Evolutionary conservation across 2,888 invertebrate genomes (phyloP).

Genomic region (Ectemnius cavifrons): DNA sequence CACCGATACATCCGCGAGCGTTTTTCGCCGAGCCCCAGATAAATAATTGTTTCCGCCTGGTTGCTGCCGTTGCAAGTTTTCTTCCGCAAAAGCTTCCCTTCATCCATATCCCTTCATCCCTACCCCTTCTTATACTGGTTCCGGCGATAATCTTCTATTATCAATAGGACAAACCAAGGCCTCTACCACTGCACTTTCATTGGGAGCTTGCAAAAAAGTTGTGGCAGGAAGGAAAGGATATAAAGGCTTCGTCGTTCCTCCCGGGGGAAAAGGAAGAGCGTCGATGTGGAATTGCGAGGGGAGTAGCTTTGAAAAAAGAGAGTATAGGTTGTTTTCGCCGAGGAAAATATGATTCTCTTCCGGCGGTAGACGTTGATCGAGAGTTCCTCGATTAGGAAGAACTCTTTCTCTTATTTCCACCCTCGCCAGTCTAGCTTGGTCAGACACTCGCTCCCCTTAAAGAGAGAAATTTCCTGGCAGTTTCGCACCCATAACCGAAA

Average conservation of each 20-base stretch:
- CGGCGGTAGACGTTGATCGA: conserved; percentile 69
- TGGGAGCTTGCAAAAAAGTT: conserved; percentile 41
- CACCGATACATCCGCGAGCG: conserved; percentile 26
- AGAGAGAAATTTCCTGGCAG: conserved; percentile 43
- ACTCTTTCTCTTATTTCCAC: conserved; percentile 33
- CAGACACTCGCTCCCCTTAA: conserved; percentile 9
- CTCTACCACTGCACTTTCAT: conserved; percentile 54
- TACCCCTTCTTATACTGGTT: conserved; percentile 29
- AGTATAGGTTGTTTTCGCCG: conserved; percentile 50
- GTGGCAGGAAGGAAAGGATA: conserved; percentile 25
- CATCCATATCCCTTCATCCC: too few species aligned
- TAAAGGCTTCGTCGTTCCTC: background rate
- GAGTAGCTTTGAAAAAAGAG: conserved; percentile 18
- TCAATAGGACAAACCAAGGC: conserved; percentile 33
- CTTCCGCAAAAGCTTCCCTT: conserved; percentile 29
- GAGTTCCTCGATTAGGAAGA: conserved; percentile 64
- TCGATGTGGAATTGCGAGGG: conserved; percentile 22
- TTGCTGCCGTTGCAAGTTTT: conserved; percentile 40
- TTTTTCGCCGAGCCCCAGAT: conserved; percentile 32
- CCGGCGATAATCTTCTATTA: conserved; percentile 42
- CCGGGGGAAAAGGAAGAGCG: conserved; percentile 7
- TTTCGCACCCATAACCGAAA: conserved; percentile 32
- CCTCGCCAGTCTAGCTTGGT: conserved; percentile 4
- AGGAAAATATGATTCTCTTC: conserved; percentile 69
- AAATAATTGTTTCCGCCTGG: conserved; percentile 51